Conservation (phyloP, 2,888 invertebrate genomes). For the Monoplex corrugatus region DNA sequence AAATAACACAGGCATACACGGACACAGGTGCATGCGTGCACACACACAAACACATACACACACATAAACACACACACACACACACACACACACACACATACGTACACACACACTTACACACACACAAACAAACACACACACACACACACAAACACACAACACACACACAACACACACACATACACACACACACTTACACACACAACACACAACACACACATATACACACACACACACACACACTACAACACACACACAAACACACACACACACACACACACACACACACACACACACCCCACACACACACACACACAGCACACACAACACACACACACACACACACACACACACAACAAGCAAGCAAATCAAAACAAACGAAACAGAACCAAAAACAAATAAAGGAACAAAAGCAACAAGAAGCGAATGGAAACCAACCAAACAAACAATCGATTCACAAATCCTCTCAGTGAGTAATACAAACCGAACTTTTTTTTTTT, state of each 20-base stretch:
- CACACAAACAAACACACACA: neutral
- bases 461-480: too few species aligned
- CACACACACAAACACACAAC: neutral
- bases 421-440: too few species aligned
- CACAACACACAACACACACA: neutral
- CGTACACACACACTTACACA: slow-evolving; percentile 21
- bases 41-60: neutral
- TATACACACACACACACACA: slow-evolving; percentile 25
- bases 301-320: too few species aligned
- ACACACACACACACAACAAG: neutral
- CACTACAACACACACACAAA: slow-evolving; percentile 3
- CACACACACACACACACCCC: slow-evolving; percentile 10
- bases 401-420: too few species aligned
- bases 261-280: slow-evolving; percentile 16
- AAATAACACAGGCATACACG: neutral
- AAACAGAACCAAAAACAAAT: too few species aligned
- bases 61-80: neutral
- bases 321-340: slow-evolving; percentile 34
- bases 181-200: neutral
- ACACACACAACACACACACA: neutral
- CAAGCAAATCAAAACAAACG: too few species aligned
- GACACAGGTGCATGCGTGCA: neutral
- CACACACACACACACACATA: neutral
- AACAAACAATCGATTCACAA: too few species aligned
- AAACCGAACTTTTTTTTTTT: too few species aligned